A percentile compares a stretch with the other conserved stretches of the same genome.
Evolutionary conservation across 2,797 vertebrate genomes (phyloP).

Genomic region (Lepilemur ruficaudatus): DNA sequence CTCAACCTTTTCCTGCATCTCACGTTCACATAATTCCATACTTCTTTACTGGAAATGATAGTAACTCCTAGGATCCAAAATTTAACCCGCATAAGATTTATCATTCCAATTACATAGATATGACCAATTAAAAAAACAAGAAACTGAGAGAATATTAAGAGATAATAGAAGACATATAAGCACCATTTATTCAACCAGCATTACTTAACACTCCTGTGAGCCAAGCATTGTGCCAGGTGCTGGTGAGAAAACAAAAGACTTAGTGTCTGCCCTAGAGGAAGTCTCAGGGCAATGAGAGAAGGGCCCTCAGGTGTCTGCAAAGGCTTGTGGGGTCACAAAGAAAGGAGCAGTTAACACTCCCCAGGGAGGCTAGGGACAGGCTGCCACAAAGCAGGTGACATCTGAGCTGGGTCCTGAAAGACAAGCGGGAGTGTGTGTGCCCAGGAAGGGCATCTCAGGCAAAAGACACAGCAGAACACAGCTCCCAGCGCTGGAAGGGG

Average conservation of each 20-base stretch:
- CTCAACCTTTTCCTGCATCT: not conserved
- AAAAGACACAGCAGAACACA: not conserved
- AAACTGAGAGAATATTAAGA: not conserved
- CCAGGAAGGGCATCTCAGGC: slow-evolving; percentile 35
- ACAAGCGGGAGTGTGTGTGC: not conserved
- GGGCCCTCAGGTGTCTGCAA: not conserved
- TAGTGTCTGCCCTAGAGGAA: not conserved
- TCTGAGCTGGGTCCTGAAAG: not conserved
- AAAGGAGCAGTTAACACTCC: not conserved
- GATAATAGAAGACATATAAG: not conserved
- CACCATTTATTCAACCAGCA: not conserved
- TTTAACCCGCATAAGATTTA: not conserved
- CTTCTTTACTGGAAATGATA: not conserved
- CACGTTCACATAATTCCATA: not conserved
- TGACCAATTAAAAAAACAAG: not conserved
- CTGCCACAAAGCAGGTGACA: not conserved
- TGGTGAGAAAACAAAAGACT: not conserved
- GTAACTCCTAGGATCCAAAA: not conserved
- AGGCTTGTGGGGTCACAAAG: not conserved
- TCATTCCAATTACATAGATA: not conserved
- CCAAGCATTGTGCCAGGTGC: not conserved
- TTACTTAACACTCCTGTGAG: not conserved
- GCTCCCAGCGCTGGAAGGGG: not conserved
- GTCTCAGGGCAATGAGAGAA: not conserved
- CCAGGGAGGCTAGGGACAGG: not conserved